Evolutionary conservation across 53 echinoderm and acorn worm species (phyloP).

Genomic region (Actinopyga echinites): DNA sequence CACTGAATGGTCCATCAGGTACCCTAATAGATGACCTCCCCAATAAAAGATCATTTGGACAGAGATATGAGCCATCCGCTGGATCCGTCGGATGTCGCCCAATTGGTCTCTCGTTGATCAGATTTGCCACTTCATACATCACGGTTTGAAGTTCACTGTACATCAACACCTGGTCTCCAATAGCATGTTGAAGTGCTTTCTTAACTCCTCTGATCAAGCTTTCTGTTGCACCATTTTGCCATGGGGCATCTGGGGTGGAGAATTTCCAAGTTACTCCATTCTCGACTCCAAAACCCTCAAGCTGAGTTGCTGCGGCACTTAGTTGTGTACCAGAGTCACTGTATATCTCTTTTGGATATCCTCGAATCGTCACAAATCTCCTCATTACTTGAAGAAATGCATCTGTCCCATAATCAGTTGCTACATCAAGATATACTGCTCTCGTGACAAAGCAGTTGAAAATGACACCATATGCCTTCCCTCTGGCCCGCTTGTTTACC

Average conservation of each 20-base stretch:
- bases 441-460: constrained; percentile 55
- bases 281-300: constrained; percentile 33
- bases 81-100: constrained; percentile 43
- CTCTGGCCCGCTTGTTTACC: constrained; percentile 44
- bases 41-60: constrained; percentile 23
- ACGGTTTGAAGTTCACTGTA: constrained; percentile 52
- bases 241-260: constrained; percentile 22
- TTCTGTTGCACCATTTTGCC: constrained; percentile 48
- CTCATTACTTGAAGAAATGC: constrained; percentile 51
- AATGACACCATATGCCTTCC: constrained; percentile 47
- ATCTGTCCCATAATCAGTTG: constrained; percentile 39
- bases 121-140: constrained; percentile 47
- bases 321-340: constrained; percentile 56
- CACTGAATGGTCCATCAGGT: constrained; percentile 45
- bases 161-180: constrained; percentile 38
- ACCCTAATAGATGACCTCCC: constrained; percentile 37
- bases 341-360: constrained; percentile 51
- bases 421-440: constrained; percentile 50
- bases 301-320: constrained; percentile 29
- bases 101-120: constrained; percentile 52
- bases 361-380: constrained; percentile 49
- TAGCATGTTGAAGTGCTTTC: constrained; percentile 33
- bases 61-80: constrained; percentile 32
- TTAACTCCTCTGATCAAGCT: constrained; percentile 42
- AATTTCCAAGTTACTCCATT: constrained; percentile 45